A percentile compares a stretch with the other conserved stretches of the same genome.
phyloP scores from a whole-genome alignment of 1,140 invertebrate species.

The Agrypnia vestita region DNA sequence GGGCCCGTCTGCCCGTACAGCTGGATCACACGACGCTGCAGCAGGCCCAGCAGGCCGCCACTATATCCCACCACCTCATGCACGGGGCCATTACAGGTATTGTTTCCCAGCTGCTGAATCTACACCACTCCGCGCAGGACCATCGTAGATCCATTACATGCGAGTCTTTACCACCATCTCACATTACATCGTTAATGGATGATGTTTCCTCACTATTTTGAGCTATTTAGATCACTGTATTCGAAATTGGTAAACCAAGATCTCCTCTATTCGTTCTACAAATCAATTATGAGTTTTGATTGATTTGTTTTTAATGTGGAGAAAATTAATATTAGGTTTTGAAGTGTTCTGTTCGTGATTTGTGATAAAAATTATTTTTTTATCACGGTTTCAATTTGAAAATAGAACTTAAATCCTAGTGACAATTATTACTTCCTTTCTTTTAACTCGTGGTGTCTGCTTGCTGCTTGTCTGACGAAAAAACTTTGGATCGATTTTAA shows the following conservation, averaged over 20 bases:
- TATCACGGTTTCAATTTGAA: background rate
- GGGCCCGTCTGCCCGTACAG: conserved; percentile 40
- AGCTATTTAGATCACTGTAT: too few species aligned
- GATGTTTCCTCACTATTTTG: too few species aligned
- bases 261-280: conserved; percentile 67
- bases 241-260: too few species aligned
- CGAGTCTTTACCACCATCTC: too few species aligned
- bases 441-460: too few species aligned
- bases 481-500: too few species aligned
- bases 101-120: background rate
- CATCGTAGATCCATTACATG: too few species aligned
- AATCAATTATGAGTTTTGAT: conserved; percentile 66
- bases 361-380: conserved; percentile 15
- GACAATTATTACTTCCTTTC: background rate
- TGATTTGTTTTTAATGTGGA: conserved; percentile 69
- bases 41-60: conserved; percentile 46
- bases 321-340: conserved; percentile 62
- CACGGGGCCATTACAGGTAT: conserved; percentile 17
- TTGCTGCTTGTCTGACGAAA: too few species aligned
- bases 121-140: too few species aligned
- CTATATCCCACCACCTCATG: conserved; percentile 45
- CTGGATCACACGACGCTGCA: conserved; percentile 46
- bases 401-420: background rate
- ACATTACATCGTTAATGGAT: background rate
- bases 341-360: background rate